Evolutionary conservation across 2,888 invertebrate species (phyloP).

Genomic region (Lomographa bimaculata): DNA sequence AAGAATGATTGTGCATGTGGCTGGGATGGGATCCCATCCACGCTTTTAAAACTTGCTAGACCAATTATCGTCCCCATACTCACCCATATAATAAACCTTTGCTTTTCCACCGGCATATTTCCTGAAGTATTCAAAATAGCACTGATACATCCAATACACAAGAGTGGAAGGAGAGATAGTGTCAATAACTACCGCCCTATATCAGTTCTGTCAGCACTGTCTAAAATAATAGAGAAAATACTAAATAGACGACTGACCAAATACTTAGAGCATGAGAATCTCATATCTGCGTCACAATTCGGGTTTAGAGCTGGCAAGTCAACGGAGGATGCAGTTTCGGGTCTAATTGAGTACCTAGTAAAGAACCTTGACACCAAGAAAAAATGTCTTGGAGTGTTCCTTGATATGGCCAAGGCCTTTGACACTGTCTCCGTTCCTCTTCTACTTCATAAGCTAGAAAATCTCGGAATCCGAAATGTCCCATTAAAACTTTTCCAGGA

Average conservation of each 20-base stretch:
- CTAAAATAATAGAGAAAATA: constrained; percentile 26
- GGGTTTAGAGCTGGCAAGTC: not conserved
- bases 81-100: constrained; percentile 11
- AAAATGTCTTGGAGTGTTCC: not conserved
- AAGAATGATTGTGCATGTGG: not conserved
- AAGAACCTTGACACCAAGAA: not conserved
- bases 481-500: too few relatives aligned
- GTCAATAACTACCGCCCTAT: constrained; percentile 31
- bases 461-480: too few relatives aligned
- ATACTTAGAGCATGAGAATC: not conserved
- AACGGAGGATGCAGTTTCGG: not conserved
- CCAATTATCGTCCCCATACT: constrained; percentile 10
- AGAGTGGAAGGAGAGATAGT: constrained; percentile 21
- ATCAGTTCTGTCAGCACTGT: constrained; percentile 20
- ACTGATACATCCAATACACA: constrained; percentile 23
- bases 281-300: not conserved
- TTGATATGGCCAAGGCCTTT: not conserved
- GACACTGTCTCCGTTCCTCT: not conserved
- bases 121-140: constrained; percentile 24
- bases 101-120: constrained; percentile 16
- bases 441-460: not conserved
- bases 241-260: not conserved
- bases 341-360: not conserved
- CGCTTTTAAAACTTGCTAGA: constrained; percentile 5
- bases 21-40: constrained; percentile 14